Conservation (phyloP, 1,140 invertebrate species). For the Drosophila baimaii region DNA sequence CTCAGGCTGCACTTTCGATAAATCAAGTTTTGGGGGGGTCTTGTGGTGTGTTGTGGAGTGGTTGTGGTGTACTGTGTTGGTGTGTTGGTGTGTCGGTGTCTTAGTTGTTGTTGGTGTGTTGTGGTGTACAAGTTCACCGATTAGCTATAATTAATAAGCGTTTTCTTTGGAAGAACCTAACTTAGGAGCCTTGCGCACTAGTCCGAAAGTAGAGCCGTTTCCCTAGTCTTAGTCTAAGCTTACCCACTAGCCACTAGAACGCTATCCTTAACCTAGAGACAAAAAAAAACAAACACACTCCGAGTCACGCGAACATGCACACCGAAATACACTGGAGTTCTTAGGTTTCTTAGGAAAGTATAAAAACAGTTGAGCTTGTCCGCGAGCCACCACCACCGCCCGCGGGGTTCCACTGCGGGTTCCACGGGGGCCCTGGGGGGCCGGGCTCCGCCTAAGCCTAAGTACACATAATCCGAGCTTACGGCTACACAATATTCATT, state of each 20-base stretch:
- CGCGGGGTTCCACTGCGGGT: too few species aligned
- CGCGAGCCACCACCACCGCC: too few species aligned
- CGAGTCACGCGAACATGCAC: conserved; percentile 18
- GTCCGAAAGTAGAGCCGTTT: conserved; percentile 48
- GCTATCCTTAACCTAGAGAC: not conserved
- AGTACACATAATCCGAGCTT: conserved; percentile 39
- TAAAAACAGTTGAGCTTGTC: conserved; percentile 71
- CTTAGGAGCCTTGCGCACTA: conserved; percentile 56
- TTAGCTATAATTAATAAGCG: conserved; percentile 77
- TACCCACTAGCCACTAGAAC: conserved; percentile 21
- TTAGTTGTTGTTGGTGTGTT: not conserved
- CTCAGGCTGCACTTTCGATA: conserved; percentile 35
- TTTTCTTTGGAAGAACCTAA: conserved; percentile 80
- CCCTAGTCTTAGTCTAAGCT: conserved; percentile 26
- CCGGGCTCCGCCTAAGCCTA: conserved; percentile 33
- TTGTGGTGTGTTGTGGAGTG: not conserved
- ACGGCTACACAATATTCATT: conserved; percentile 31
- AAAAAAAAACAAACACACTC: conserved; percentile 15
- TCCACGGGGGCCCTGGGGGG: conserved; percentile 18
- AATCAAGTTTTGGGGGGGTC: not conserved
- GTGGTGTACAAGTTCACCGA: conserved; percentile 26
- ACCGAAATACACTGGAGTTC: conserved; percentile 9
- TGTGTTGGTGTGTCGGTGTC: not conserved
- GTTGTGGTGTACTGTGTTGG: not conserved
- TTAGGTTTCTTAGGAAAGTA: conserved; percentile 77